A percentile compares a stretch with the other conserved stretches of the same genome.
Evolutionary conservation across 1,140 invertebrate genomes (phyloP).

Genomic region (Vanessa tameamea): DNA sequence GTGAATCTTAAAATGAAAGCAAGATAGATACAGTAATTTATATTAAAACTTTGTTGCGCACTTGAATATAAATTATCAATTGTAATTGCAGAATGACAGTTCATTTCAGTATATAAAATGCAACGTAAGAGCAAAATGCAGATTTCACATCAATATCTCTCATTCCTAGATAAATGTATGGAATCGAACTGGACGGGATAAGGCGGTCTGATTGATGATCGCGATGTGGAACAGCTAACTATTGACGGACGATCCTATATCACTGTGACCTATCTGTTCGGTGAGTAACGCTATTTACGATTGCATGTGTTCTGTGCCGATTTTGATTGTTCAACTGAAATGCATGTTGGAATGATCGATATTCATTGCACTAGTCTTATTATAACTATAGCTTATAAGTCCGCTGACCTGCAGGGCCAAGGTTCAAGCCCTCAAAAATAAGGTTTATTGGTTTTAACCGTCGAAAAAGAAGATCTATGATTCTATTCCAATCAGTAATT

Average conservation of each 20-base stretch:
- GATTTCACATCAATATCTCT: conserved; percentile 1
- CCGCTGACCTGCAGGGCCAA: too few species aligned
- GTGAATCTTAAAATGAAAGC: too few species aligned
- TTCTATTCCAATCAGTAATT: too few species aligned
- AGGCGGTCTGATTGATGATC: conserved; percentile 8
- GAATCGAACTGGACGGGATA: background rate
- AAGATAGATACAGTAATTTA: too few species aligned
- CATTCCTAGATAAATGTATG: conserved; percentile 3
- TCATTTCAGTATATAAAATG: background rate
- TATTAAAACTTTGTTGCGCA: too few species aligned
- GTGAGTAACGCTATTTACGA: conserved; percentile 8
- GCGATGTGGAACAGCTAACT: background rate
- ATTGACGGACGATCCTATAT: conserved; percentile 14
- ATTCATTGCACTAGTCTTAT: background rate
- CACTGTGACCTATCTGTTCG: conserved; percentile 11
- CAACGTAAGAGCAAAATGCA: conserved; percentile 7
- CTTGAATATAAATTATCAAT: too few species aligned
- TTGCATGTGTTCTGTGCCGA: conserved; percentile 2
- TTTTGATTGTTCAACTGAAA: background rate
- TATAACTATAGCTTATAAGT: too few species aligned
- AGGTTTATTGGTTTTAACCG: too few species aligned
- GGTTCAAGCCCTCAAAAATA: too few species aligned
- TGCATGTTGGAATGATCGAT: background rate
- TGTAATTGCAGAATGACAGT: too few species aligned
- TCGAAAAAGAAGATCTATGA: too few species aligned